Conservation (phyloP, 2,888 invertebrate genomes). For the Proisotoma minuta region DNA sequence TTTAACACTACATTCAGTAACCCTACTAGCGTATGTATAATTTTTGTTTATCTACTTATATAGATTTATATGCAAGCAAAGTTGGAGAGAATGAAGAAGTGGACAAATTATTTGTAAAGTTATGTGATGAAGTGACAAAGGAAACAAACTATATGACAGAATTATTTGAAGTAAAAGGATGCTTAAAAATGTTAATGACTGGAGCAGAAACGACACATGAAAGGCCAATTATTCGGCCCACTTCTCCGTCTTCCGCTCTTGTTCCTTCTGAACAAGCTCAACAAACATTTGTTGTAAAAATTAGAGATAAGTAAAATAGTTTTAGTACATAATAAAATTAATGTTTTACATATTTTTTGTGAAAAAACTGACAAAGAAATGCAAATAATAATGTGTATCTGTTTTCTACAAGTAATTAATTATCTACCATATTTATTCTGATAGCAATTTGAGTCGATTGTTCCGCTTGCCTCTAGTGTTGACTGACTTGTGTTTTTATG, state of each 20-base stretch:
- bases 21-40: background rate
- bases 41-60: conserved; percentile 24
- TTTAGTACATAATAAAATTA: background rate
- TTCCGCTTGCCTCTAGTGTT: no score
- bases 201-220: conserved; percentile 11
- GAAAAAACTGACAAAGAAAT: no score
- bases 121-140: conserved; percentile 61
- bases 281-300: conserved; percentile 27
- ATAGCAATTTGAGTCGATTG: no score
- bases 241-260: conserved; percentile 13
- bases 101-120: conserved; percentile 59
- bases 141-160: conserved; percentile 57
- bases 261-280: conserved; percentile 35
- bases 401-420: no score
- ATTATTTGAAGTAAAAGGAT: conserved; percentile 50
- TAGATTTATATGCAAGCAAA: conserved; percentile 64
- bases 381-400: no score
- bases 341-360: no score
- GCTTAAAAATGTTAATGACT: conserved; percentile 36
- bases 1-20: no score
- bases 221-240: background rate
- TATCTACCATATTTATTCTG: no score
- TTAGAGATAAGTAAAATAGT: background rate
- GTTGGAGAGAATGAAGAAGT: conserved; percentile 62
- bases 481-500: no score